Percentiles rank a stretch among this genome's conserved stretches.
Evolutionary conservation across 2,888 invertebrate species (phyloP).

Genomic region (Catonia carolina): DNA sequence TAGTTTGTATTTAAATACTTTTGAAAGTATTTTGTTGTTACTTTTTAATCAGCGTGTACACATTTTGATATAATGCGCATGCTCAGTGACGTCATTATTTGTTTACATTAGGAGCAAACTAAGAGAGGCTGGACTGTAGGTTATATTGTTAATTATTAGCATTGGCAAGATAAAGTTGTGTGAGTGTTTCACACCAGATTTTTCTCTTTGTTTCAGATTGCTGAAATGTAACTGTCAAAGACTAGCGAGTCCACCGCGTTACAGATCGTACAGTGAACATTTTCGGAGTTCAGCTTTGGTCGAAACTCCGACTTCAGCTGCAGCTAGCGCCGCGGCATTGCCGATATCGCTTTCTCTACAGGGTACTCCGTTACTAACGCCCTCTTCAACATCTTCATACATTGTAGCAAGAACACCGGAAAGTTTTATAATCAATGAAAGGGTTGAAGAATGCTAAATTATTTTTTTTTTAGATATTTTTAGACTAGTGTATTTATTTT

Average conservation of each 20-base stretch:
- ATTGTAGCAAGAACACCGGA: neutral
- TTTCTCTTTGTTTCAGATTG: slow-evolving; percentile 45
- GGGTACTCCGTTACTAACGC: slow-evolving; percentile 60
- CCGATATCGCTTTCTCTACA: slow-evolving; percentile 55
- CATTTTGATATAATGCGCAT: no score
- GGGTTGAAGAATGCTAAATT: neutral
- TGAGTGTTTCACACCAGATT: no score
- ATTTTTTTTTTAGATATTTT: no score
- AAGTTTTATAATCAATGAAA: neutral
- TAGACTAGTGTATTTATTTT: no score
- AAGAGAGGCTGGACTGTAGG: no score
- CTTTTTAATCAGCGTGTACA: no score
- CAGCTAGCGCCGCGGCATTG: slow-evolving; percentile 63
- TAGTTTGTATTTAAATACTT: no score
- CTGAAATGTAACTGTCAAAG: slow-evolving; percentile 68
- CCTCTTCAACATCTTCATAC: slow-evolving; percentile 4
- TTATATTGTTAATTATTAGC: no score
- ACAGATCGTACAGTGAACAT: slow-evolving; percentile 51
- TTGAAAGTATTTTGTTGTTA: no score
- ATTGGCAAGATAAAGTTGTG: no score
- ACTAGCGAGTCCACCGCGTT: slow-evolving; percentile 35
- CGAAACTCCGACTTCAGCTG: slow-evolving; percentile 57
- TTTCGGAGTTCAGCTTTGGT: slow-evolving; percentile 58
- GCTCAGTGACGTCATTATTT: no score
- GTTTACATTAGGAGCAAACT: no score